Conservation (phyloP, 2,113 vertebrate genomes). For the Noturus placidus region DNA sequence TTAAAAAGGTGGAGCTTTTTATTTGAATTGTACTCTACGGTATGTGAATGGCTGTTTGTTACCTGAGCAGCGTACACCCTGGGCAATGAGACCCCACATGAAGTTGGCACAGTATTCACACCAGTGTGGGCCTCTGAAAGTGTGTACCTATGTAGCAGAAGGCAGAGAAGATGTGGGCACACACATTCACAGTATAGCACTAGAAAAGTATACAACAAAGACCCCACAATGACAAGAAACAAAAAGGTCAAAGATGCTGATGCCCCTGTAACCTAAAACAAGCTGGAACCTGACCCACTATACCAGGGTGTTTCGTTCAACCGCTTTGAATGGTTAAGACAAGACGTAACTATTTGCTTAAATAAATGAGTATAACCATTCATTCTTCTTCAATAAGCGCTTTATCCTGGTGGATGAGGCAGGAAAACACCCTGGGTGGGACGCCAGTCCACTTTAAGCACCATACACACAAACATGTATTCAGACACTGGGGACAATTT, state of each 20-base stretch:
- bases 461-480: neutral
- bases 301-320: neutral
- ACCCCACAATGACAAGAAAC: neutral
- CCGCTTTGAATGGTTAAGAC: neutral
- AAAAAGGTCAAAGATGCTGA: neutral
- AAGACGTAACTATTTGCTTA: neutral
- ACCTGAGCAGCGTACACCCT: slow-evolving; percentile 98
- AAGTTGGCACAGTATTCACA: slow-evolving; percentile 99
- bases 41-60: slow-evolving; percentile 51
- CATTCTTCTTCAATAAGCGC: neutral
- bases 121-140: slow-evolving; percentile 95
- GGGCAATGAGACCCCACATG: slow-evolving; percentile 99
- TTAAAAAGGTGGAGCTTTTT: neutral
- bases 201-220: slow-evolving; percentile 31
- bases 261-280: neutral
- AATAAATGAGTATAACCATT: neutral
- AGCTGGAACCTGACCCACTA: neutral
- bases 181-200: neutral
- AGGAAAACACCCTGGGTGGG: neutral
- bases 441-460: neutral
- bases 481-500: neutral
- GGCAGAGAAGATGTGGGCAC: slow-evolving; percentile 50
- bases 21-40: neutral
- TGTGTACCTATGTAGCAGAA: slow-evolving; percentile 82
- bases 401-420: neutral